Percentiles rank a stretch among this genome's conserved stretches.
Evolutionary conservation across 2,888 invertebrate genomes (phyloP).

Genomic region (Tenodera sinensis): DNA sequence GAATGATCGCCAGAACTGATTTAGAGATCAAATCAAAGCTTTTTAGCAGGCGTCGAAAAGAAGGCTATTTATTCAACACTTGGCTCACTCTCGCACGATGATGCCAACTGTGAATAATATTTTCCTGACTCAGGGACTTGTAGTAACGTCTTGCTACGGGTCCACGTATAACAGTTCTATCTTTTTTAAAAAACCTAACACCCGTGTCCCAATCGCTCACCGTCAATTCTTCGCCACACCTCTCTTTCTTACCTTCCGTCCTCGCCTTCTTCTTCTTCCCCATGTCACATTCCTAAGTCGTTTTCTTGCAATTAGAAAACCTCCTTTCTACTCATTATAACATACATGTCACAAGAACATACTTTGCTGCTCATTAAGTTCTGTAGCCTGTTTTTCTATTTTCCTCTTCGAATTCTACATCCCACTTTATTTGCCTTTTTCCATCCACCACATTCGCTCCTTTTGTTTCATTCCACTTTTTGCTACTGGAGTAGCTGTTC

Average conservation of each 20-base stretch:
- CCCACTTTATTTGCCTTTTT: background rate
- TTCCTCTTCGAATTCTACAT: background rate
- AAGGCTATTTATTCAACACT: background rate
- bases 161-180: background rate
- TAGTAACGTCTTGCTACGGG: background rate
- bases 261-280: background rate
- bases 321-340: background rate
- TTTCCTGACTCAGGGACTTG: background rate
- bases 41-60: background rate
- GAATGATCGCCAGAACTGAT: background rate
- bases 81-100: background rate
- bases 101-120: background rate
- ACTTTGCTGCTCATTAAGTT: constrained; percentile 1
- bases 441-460: background rate
- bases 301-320: background rate
- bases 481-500: no score
- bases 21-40: background rate
- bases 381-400: background rate
- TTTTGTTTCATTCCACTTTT: background rate
- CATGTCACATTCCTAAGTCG: background rate
- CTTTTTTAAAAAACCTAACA: background rate
- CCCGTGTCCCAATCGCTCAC: constrained; percentile 14
- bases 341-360: background rate
- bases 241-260: background rate
- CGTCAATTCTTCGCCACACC: background rate